Evolutionary conservation across 2,113 vertebrate genomes (phyloP).

Genomic region (Cathartes aura): DNA sequence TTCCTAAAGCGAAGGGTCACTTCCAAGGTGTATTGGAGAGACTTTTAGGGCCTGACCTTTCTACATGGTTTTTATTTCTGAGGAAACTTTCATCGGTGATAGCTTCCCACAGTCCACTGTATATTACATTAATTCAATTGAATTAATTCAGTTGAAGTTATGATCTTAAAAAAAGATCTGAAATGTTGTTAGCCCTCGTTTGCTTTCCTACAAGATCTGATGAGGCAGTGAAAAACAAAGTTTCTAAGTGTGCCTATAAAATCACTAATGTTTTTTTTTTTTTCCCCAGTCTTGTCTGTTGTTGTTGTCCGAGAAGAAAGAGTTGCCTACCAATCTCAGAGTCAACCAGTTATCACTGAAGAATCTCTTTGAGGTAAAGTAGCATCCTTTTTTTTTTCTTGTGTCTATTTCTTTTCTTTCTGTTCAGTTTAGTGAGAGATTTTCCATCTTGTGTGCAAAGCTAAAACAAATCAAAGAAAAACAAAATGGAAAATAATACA

Average conservation of each 20-base stretch:
- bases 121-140: background rate
- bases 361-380: conserved; percentile 81
- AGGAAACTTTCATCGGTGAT: background rate
- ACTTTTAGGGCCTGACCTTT: background rate
- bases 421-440: background rate
- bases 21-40: background rate
- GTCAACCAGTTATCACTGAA: conserved; percentile 75
- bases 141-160: background rate
- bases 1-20: background rate
- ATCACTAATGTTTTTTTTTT: background rate
- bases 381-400: background rate
- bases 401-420: background rate
- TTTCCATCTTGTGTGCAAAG: background rate
- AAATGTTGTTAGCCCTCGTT: background rate
- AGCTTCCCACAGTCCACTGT: background rate
- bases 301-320: conserved; percentile 47
- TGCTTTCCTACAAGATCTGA: background rate
- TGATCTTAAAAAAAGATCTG: background rate
- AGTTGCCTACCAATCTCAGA: conserved; percentile 61
- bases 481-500: background rate
- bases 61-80: background rate
- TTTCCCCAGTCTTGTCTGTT: conserved; percentile 74
- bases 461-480: background rate
- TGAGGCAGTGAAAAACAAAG: background rate
- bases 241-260: background rate